Base-by-base conservation (phyloP, 1,140 invertebrate genomes). In the Octopus sinensis region DNA sequence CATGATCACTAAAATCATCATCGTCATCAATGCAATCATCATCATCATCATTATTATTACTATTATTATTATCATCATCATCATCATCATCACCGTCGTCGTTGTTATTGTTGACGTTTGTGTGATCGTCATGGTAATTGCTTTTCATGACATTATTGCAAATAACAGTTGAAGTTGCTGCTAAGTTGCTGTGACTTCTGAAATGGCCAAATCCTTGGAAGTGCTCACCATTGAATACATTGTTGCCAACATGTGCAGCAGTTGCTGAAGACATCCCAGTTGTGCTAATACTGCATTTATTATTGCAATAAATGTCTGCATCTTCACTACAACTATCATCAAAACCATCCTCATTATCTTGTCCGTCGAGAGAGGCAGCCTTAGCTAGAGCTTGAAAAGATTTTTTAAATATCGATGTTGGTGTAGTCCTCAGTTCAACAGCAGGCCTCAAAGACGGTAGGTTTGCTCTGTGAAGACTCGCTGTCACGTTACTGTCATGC, bases 1-100 rank as follows among this genome's bases (percentile, higher is more conserved):
- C 87, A 56, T 87, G 85, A 79, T 88, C 87, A 83, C 87, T 88
- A 76, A 88, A 87, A 81, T 88, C 87, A 54, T 88, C 87, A 53
- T 88, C 87, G 9, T 86, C 85, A 43, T 4, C 68, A 17, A 62
- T 4, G 30, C 13, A 13, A 7, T 6, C 68, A 13, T 6, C 13
- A n/a, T 73, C 68, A 5, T n/a, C 17, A n/a, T 23, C 5, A 9
- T 13, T 6, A 6, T 23, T 0, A 12, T n/a, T 23, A 1, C 4
- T 9, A 17, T 6, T 23, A 73, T n/a, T 73, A n/a, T 6, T 23
- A 7, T 13, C 4, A 73, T 17, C 1, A 6, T 75, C 71, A 75
- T 75, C 71, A 43, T 7, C 30, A 43, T 43, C 23, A 71, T 13
- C 68, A 5, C 5, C 68, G 17, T 6, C 13, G 17, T 73, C 68